phyloP scores from a whole-genome alignment of 2,797 vertebrate species.

The Sylvia borin region DNA sequence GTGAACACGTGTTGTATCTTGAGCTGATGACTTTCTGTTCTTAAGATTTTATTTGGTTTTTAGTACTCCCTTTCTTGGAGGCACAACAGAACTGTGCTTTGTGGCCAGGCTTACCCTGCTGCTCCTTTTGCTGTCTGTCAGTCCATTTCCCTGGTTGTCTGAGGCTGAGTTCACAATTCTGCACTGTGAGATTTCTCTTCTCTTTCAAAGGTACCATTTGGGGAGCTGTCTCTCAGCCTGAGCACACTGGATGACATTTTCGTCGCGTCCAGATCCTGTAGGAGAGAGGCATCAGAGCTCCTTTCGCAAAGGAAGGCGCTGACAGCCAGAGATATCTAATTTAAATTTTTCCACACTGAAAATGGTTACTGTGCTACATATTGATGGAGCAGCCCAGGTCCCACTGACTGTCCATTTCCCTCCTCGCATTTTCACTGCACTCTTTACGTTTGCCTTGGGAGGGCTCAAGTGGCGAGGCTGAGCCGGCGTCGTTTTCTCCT shows the following conservation, averaged over 20 bases:
- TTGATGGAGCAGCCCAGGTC: neutral
- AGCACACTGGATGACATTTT: neutral
- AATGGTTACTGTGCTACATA: neutral
- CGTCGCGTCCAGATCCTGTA: neutral
- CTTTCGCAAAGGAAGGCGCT: neutral
- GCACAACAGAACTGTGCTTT: neutral
- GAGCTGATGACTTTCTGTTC: conserved; percentile 26
- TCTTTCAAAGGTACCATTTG: neutral
- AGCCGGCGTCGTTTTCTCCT: neutral
- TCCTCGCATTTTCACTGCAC: neutral
- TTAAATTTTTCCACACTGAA: neutral
- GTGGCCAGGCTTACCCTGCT: neutral
- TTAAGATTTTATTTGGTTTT: neutral
- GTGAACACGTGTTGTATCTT: neutral
- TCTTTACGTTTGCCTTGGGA: neutral
- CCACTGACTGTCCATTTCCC: neutral
- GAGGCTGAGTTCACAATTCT: neutral
- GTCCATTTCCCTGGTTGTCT: neutral
- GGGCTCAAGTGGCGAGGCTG: neutral
- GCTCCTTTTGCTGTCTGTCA: neutral
- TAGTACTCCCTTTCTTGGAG: neutral
- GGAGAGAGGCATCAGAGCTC: neutral
- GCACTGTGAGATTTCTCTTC: neutral
- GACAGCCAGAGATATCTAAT: neutral
- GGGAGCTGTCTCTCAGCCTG: neutral